Evolutionary conservation across 2,113 vertebrate species (phyloP), one percentile per base, ranked within the genome.

Genomic region (Chaetorhynchus papuensis): DNA sequence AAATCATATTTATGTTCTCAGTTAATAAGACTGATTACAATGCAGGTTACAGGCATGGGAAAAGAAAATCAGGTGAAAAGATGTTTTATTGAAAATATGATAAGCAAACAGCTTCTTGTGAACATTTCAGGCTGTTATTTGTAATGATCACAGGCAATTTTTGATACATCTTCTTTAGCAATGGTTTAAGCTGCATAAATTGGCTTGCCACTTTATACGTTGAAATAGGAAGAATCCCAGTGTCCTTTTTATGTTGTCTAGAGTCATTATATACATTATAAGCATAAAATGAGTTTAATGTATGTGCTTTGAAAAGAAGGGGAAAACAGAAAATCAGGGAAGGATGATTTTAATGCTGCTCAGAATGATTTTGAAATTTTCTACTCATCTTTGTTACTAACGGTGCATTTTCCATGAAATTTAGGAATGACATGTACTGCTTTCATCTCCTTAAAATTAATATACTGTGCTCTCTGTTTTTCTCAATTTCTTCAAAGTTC

Each of bases 21-120:
- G 98, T 98, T 98, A 98, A 98, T 98, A 98, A 98, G 98, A 98
- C 98, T 98, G 98, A 98, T 98, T 98, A 98, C 97, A 96, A 98
- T 95, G 76, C 94, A 98, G 96, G 97, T 98, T 98, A 97, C 96
- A 97, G 97, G 96, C 82, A 95, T 97, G 97, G 97, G 97, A 96
- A 97, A 97, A 98, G 97, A 97, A 98, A 97, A 97, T 97, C 97
- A 98, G 98, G 98, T 98, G 97, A 97, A 98, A 98, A 98, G 97
- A 98, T 97, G 96, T 98, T 98, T 98, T 98, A 98, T 98, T 98
- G 98, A 98, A 98, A 98, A 98, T 98, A 98, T 98, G 98, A 98
- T 98, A 98, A 98, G 97, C 95, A 98, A 98, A 97, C 98, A 97
- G 97, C 97, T 98, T 97, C 97, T 96, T 96, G 95, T 97, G 97